A percentile compares a stretch with the other conserved stretches of the same genome.
These are phyloP conservation scores for Pipistrellus pygmaeus DNA, from an alignment of 2,797 vertebrate genomes.

Conservation along the genomic window DNA sequence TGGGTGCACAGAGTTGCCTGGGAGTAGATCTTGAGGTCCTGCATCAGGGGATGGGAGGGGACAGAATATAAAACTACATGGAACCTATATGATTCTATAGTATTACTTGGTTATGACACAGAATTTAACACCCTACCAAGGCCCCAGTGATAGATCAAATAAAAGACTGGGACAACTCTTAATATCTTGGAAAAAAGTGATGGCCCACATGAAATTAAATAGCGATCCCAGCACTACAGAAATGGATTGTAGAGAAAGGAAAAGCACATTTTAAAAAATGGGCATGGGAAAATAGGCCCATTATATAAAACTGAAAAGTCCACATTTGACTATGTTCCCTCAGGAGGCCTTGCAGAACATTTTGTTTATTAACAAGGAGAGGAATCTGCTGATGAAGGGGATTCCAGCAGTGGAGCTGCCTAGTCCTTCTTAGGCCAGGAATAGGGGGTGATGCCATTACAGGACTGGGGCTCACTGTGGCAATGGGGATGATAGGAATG, in stretches of 20 bases:
- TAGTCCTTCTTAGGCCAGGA: background rate
- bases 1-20: background rate
- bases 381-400: background rate
- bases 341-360: background rate
- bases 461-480: background rate
- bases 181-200: background rate
- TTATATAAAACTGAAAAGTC: background rate
- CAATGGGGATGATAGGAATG: background rate
- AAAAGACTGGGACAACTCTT: background rate
- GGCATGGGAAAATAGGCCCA: background rate
- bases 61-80: background rate
- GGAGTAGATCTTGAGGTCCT: background rate
- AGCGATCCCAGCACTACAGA: background rate
- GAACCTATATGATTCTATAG: background rate
- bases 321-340: background rate
- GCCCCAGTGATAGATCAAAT: background rate
- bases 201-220: background rate
- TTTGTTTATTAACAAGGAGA: background rate
- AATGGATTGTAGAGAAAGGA: background rate
- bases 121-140: background rate
- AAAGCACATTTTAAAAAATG: background rate
- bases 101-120: background rate
- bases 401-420: background rate
- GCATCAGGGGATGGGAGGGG: rapidly evolving
- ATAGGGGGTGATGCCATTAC: background rate